Evolutionary conservation across 2,888 invertebrate genomes (phyloP).

Genomic region (Empis livida): DNA sequence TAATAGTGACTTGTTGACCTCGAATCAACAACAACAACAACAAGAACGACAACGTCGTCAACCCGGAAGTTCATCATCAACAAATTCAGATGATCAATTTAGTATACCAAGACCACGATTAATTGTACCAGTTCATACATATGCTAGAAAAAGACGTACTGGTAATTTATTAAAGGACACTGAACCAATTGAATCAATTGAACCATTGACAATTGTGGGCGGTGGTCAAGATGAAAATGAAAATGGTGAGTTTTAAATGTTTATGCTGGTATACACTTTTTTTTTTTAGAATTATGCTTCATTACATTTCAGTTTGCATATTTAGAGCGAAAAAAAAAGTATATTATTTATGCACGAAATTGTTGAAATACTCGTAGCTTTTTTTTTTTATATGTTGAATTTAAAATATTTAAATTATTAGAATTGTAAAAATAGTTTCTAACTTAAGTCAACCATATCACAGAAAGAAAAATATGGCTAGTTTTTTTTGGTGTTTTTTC

Average conservation of each 20-base stretch:
- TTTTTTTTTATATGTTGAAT: too few relatives aligned
- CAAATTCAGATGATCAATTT: slow-evolving; percentile 49
- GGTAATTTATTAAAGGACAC: slow-evolving; percentile 50
- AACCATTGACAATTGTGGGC: slow-evolving; percentile 5
- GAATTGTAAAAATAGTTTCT: too few relatives aligned
- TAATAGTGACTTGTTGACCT: background rate
- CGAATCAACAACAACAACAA: slow-evolving; percentile 5
- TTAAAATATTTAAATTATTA: too few relatives aligned
- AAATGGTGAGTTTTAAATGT: slow-evolving; percentile 8
- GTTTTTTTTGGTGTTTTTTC: too few relatives aligned
- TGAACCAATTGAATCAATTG: slow-evolving; percentile 14
- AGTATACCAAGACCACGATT: slow-evolving; percentile 74
- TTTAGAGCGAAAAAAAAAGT: too few relatives aligned
- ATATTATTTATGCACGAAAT: too few relatives aligned
- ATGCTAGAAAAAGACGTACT: slow-evolving; percentile 67
- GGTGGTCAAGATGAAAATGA: slow-evolving; percentile 6
- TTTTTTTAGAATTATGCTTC: too few relatives aligned
- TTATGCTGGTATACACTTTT: too few relatives aligned
- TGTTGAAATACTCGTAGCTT: too few relatives aligned
- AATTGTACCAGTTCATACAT: slow-evolving; percentile 79
- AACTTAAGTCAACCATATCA: too few relatives aligned
- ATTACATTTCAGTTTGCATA: too few relatives aligned
- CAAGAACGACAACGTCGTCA: slow-evolving; percentile 15
- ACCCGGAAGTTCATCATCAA: slow-evolving; percentile 19
- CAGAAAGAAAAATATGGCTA: too few relatives aligned